Evolutionary conservation across 2,113 vertebrate genomes (phyloP), one percentile per base, ranked within the genome.

Genomic region (Megaceryle torquata): DNA sequence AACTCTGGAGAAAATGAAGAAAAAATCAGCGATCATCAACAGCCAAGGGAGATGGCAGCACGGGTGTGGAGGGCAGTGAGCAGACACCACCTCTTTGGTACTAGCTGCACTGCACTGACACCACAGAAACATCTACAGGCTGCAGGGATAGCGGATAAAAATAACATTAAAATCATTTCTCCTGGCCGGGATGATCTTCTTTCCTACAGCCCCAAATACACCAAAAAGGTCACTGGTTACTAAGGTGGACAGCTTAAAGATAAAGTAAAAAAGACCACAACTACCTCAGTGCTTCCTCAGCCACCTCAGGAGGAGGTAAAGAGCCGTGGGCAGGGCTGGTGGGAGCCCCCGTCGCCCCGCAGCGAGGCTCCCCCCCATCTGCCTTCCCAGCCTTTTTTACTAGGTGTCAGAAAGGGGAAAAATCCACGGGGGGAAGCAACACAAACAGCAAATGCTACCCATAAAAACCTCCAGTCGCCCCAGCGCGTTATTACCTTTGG

Each of bases 101-200:
- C 41, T 3, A 8, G 6, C 14, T 2, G 16, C 2, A 4, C 65
- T 24, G 44, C 3, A 25, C 26, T 71, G 19, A 1, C 70, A 19
- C 2, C 41, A 28, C 26, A 25, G 12, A 17, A 25, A 25, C 0
- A 0, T 0, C 5, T 1, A 16, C 41, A 28, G 28, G 18, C n/a
- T 18, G 10, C 3, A 82, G 77, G 15, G 53, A 5, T 22, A 61
- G 16, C 57, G 25, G 33, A 33, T 9, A 56, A 74, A 39, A 13
- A 5, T 5, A 6, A 2, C 20, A 16, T 5, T 8, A 11, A 13
- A 82, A 31, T 6, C 13, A 39, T 29, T 46, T 29, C 65, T 61
- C 13, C 1, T 2, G 51, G 60, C 44, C 14, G 35, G 11, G 60
- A 20, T 22, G 17, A 6, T 7, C 15, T 11, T 28, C 35, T 46